Percentiles rank a stretch among this genome's conserved stretches.
Conservation (phyloP, 2,797 vertebrate species). For the Pseudomugil gertrudae region DNA sequence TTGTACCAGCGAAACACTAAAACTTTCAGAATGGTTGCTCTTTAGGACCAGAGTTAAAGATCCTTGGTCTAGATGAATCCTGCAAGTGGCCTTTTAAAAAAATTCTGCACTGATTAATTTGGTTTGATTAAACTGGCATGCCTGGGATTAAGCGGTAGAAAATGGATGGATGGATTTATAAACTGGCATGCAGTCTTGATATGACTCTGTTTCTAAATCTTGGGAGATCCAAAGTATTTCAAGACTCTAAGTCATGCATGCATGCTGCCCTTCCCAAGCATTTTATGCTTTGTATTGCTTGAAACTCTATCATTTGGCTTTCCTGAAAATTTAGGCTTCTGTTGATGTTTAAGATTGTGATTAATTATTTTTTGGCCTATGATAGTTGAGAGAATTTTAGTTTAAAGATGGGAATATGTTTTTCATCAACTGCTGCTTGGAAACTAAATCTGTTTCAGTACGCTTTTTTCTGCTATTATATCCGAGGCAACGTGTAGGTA, state of each 20-base stretch:
- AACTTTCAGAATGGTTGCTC: too few species aligned
- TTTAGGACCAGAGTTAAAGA: too few species aligned
- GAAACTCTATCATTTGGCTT: slow-evolving; percentile 1
- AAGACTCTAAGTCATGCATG: slow-evolving; percentile 12
- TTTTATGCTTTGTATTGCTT: not conserved
- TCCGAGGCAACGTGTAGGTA: not conserved
- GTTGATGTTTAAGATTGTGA: too few species aligned
- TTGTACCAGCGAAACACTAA: too few species aligned
- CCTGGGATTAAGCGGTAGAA: too few species aligned
- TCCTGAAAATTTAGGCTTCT: not conserved
- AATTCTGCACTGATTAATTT: not conserved
- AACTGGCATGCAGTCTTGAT: slow-evolving; percentile 23
- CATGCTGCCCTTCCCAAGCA: slow-evolving; percentile 24
- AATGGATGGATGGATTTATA: too few species aligned
- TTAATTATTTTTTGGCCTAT: too few species aligned
- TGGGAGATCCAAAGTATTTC: slow-evolving; percentile 18
- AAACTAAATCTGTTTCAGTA: not conserved
- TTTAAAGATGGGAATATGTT: not conserved
- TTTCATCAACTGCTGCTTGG: not conserved
- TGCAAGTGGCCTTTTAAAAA: not conserved
- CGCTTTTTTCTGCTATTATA: not conserved
- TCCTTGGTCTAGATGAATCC: too few species aligned
- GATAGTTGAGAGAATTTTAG: too few species aligned
- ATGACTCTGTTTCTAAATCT: slow-evolving; percentile 29
- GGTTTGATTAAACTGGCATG: slow-evolving; percentile 12